Base-by-base conservation (phyloP, 1,140 invertebrate species). In the Bursaphelenchus mucronatus region DNA sequence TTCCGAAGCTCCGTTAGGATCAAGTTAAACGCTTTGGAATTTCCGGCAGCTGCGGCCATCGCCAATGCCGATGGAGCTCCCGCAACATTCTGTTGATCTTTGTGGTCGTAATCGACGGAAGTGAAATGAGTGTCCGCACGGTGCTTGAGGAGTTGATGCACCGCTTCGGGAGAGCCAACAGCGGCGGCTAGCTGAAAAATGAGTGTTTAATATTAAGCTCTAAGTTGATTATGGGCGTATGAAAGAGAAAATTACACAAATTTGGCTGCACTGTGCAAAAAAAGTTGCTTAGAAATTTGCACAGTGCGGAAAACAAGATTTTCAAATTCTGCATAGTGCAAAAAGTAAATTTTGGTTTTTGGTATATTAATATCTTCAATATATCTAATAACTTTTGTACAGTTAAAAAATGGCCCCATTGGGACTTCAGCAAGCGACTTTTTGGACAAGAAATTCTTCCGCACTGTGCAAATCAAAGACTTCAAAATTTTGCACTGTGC, bases 161-260 rank as follows among this genome's bases (percentile, higher is more conserved):
- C 7, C 13, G 45, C 40, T 39, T 13, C 11, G 2, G 13, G n/a
- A 17, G 41, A 1, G 57, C 40, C 57, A 13, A 40, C 13, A 40
- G 57, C 57, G 40, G 57, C 57, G 40, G 57, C 57, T 11, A 59
- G 15, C 47, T 49, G 19, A 49, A 49, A n/a, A 49, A 49, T n/a
- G 19, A 49, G 19, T 6, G 6, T 1, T 49, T 49, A 49, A 49
- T n/a, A 19, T 19, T 49, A 3, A 30, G 30, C 2, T 6, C 6
- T 1, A 19, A 49, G 19, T 1, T 49, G 47, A 3, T 49, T 49
- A 1, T 49, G 55, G 41, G 39, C 30, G 30, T 5, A 3, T 30
- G 30, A 5, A 30, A 30, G 30, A 3, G 30, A 5, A 30, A 30
- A 30, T 3, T 30, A 30, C 1, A 30, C 30, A 30, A 30, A 5